phyloP scores from a whole-genome alignment of 2,113 vertebrate species.

The Egretta garzetta region DNA sequence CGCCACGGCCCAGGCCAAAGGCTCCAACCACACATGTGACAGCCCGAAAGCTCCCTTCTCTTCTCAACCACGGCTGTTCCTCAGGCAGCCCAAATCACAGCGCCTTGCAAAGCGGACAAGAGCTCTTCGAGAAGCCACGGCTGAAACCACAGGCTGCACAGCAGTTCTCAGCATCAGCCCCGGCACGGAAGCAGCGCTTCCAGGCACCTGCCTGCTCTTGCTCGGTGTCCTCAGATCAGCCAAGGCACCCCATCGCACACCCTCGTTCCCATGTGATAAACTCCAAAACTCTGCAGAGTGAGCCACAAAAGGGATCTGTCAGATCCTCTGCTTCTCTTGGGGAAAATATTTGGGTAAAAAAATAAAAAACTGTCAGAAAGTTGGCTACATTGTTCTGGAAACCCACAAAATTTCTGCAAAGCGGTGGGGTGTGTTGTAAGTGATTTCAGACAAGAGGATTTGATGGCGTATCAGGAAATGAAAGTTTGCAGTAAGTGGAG shows the following conservation, averaged over 20 bases:
- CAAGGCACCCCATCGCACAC: background rate
- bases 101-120: background rate
- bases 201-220: background rate
- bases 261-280: accelerated
- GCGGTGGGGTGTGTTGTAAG: background rate
- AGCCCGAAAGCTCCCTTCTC: background rate
- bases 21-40: background rate
- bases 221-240: background rate
- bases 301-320: background rate
- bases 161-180: background rate
- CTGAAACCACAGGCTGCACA: background rate
- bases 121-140: accelerated
- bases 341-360: background rate
- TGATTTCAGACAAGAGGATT: constrained; percentile 27
- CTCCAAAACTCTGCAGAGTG: background rate
- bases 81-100: background rate
- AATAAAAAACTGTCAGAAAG: background rate
- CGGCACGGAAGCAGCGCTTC: background rate
- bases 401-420: constrained; percentile 24
- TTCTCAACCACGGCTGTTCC: background rate
- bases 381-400: background rate
- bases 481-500: constrained; percentile 51
- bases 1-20: accelerated
- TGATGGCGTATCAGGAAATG: constrained; percentile 57
- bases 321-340: background rate